Evolutionary conservation across 2,888 invertebrate species (phyloP).

Genomic region (Sepiola atlantica): DNA sequence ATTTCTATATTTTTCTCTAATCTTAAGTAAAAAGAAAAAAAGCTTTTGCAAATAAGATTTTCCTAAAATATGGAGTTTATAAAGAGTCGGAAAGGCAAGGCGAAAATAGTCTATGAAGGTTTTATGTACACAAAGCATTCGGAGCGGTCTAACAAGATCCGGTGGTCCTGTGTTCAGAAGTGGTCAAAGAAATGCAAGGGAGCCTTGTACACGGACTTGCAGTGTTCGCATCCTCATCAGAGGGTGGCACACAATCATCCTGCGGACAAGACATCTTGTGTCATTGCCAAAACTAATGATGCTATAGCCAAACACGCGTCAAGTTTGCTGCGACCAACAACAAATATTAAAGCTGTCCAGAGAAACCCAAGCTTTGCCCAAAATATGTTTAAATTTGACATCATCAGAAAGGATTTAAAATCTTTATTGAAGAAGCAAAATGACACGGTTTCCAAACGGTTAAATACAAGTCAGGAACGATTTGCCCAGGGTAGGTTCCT

Average conservation of each 20-base stretch:
- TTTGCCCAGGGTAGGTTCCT: constrained; percentile 6
- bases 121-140: constrained; percentile 15
- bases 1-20: neutral
- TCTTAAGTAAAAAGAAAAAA: too few relatives aligned
- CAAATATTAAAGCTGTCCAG: neutral
- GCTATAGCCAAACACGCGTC: neutral
- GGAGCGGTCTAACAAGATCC: neutral
- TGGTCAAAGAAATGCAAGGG: constrained; percentile 11
- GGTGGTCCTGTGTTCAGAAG: neutral
- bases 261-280: neutral
- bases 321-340: neutral
- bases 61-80: neutral
- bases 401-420: neutral
- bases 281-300: neutral
- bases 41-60: neutral
- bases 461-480: neutral
- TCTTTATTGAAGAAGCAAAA: neutral
- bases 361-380: neutral
- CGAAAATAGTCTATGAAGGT: constrained; percentile 20
- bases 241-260: neutral
- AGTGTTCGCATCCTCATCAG: neutral
- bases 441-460: neutral
- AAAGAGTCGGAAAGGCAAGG: constrained; percentile 2
- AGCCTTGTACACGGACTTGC: neutral
- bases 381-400: neutral